Conservation (phyloP, 2,888 invertebrate genomes). For the Perizoma affinitatum region DNA sequence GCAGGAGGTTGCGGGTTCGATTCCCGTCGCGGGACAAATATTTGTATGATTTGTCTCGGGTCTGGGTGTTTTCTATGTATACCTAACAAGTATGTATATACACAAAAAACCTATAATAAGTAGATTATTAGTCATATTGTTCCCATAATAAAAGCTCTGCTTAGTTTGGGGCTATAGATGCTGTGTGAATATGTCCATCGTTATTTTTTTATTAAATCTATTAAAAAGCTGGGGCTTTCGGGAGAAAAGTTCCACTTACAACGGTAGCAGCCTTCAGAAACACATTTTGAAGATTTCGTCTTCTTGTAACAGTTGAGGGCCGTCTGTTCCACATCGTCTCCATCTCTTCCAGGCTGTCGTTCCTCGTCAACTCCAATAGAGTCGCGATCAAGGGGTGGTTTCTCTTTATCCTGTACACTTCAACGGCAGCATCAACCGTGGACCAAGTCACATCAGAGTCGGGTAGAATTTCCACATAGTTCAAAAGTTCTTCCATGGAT, state of each 20-base stretch:
- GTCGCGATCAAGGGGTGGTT: slow-evolving; percentile 46
- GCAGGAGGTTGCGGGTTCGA: too few relatives aligned
- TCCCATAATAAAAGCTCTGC: too few relatives aligned
- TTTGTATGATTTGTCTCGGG: too few relatives aligned
- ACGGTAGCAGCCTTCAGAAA: slow-evolving; percentile 56
- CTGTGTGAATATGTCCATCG: too few relatives aligned
- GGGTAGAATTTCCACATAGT: slow-evolving; percentile 53
- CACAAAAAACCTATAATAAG: too few relatives aligned
- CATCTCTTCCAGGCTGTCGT: slow-evolving; percentile 37
- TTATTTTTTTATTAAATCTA: neutral
- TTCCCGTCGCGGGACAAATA: too few relatives aligned
- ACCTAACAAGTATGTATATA: too few relatives aligned
- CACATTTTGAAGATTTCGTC: slow-evolving; percentile 59
- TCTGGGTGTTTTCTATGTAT: too few relatives aligned
- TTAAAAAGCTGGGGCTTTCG: neutral
- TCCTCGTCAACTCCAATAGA: slow-evolving; percentile 41
- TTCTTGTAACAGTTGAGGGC: slow-evolving; percentile 54
- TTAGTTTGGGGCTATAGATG: too few relatives aligned
- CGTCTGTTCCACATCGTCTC: slow-evolving; percentile 47
- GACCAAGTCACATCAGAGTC: slow-evolving; percentile 67
- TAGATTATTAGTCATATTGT: too few relatives aligned
- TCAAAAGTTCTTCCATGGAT: slow-evolving; percentile 42
- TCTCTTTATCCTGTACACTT: slow-evolving; percentile 59
- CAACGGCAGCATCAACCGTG: slow-evolving; percentile 49
- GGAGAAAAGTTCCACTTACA: slow-evolving; percentile 47